Conservation (phyloP, 2,888 invertebrate genomes). For the Biston stratarius region DNA sequence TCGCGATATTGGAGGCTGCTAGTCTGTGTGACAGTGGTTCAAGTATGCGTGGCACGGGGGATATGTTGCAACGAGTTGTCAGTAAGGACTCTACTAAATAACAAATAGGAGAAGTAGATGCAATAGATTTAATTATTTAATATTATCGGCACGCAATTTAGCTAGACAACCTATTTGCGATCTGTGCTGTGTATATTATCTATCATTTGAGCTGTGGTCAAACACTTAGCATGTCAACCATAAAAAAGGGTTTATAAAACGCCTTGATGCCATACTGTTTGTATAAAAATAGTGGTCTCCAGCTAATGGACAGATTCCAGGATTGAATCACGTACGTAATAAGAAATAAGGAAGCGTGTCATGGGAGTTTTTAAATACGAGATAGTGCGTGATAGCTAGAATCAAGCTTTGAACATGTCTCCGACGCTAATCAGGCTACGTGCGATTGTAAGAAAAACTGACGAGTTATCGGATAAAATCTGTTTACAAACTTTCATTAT, state of each 20-base stretch:
- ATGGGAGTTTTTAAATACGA: constrained; percentile 26
- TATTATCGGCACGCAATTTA: no score
- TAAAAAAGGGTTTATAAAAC: no score
- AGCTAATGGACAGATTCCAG: constrained; percentile 34
- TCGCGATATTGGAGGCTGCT: constrained; percentile 20
- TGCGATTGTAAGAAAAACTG: constrained; percentile 1
- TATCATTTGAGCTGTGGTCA: no score
- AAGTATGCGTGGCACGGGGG: constrained; percentile 23
- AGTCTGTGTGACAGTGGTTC: constrained; percentile 31
- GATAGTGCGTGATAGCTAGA: constrained; percentile 23
- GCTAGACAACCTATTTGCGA: no score
- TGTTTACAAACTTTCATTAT: not conserved
- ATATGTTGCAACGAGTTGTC: not conserved
- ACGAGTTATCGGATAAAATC: not conserved
- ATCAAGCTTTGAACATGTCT: constrained; percentile 20
- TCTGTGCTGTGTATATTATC: no score
- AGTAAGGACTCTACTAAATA: constrained; percentile 18
- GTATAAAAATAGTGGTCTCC: not conserved
- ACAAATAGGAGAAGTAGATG: no score
- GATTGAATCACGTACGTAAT: constrained; percentile 33
- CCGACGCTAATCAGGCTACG: constrained; percentile 1
- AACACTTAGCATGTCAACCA: no score
- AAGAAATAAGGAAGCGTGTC: constrained; percentile 37
- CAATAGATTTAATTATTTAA: no score
- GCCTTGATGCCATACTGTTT: constrained; percentile 21